Evolutionary conservation across 2,797 vertebrate species (phyloP).

Genomic region (Enteromius viviparus): DNA sequence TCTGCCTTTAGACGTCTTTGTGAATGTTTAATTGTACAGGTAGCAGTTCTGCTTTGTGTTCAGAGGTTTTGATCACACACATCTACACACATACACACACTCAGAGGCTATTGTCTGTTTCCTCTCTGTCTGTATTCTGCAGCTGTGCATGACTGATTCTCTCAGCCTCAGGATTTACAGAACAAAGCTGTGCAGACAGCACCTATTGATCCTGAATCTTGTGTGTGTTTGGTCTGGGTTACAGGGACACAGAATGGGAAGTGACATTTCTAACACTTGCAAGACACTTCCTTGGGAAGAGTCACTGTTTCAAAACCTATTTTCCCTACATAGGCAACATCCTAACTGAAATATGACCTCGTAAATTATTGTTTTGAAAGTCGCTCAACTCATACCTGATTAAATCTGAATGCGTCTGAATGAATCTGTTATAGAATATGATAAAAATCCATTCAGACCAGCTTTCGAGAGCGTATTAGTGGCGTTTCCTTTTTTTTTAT

Average conservation of each 20-base stretch:
- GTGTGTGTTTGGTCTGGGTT: not conserved
- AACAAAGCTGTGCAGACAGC: slow-evolving; percentile 67
- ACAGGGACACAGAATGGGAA: slow-evolving; percentile 23
- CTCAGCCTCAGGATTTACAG: slow-evolving; percentile 66
- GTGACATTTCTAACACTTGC: not conserved
- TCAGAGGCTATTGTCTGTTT: slow-evolving; percentile 14
- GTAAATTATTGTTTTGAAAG: not conserved
- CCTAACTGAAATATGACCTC: not conserved
- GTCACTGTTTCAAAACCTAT: not conserved
- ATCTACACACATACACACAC: slow-evolving; percentile 7
- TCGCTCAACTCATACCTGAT: not conserved
- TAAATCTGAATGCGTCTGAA: not conserved
- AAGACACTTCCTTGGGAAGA: not conserved
- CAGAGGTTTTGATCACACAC: slow-evolving; percentile 17
- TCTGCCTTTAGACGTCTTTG: slow-evolving; percentile 10
- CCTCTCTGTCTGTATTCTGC: slow-evolving; percentile 65
- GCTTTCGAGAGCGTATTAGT: not conserved
- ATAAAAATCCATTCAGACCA: not conserved
- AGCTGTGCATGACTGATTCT: slow-evolving; percentile 81
- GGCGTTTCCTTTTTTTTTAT: not conserved
- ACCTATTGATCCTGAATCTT: slow-evolving; percentile 50
- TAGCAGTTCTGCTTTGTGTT: slow-evolving; percentile 14
- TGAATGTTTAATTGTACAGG: not conserved
- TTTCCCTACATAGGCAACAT: not conserved
- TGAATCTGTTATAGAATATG: not conserved